These are phyloP conservation scores for Drosophila kanapiae DNA, from an alignment of 1,140 invertebrate genomes.

Conservation along the genomic window DNA sequence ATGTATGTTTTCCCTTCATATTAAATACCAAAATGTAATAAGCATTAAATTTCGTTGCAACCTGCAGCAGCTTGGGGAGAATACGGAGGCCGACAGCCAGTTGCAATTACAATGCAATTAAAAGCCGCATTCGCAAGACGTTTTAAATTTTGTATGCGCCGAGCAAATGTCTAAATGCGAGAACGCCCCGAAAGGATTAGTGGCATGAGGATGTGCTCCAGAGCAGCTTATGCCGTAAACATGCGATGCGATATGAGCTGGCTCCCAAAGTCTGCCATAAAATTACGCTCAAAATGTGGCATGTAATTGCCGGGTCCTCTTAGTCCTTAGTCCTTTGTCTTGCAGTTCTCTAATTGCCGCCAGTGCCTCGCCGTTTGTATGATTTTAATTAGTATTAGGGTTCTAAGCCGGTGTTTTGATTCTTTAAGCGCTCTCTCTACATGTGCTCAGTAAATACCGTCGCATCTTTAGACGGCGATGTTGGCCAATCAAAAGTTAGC, in stretches of 20 bases:
- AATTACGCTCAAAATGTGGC: slow-evolving; percentile 72
- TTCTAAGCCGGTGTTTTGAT: slow-evolving; percentile 56
- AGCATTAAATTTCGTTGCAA: slow-evolving; percentile 57
- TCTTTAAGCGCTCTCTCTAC: slow-evolving; percentile 48
- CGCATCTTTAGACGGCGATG: slow-evolving; percentile 17
- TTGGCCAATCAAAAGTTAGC: slow-evolving; percentile 52
- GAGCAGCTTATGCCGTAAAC: slow-evolving; percentile 66
- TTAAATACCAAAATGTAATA: slow-evolving; percentile 56
- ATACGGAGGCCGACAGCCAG: slow-evolving; percentile 24
- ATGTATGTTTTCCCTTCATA: slow-evolving; percentile 14
- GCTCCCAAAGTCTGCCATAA: slow-evolving; percentile 60
- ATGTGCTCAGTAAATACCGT: slow-evolving; percentile 21
- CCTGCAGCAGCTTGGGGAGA: slow-evolving; percentile 6
- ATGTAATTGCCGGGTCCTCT: slow-evolving; percentile 63
- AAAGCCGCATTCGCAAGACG: slow-evolving; percentile 40
- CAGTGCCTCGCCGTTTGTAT: slow-evolving; percentile 52
- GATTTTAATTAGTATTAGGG: slow-evolving; percentile 66
- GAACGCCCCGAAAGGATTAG: slow-evolving; percentile 55
- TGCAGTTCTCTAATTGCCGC: slow-evolving; percentile 52
- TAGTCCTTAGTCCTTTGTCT: slow-evolving; percentile 25
- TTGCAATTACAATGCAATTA: slow-evolving; percentile 65
- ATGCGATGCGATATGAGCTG: slow-evolving; percentile 52
- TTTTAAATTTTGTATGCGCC: slow-evolving; percentile 48
- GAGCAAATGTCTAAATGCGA: slow-evolving; percentile 31
- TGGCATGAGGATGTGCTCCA: slow-evolving; percentile 31